Percentiles rank a stretch among this genome's conserved stretches.
Conservation (phyloP, 2,888 invertebrate genomes). For the Agrilus mali region DNA sequence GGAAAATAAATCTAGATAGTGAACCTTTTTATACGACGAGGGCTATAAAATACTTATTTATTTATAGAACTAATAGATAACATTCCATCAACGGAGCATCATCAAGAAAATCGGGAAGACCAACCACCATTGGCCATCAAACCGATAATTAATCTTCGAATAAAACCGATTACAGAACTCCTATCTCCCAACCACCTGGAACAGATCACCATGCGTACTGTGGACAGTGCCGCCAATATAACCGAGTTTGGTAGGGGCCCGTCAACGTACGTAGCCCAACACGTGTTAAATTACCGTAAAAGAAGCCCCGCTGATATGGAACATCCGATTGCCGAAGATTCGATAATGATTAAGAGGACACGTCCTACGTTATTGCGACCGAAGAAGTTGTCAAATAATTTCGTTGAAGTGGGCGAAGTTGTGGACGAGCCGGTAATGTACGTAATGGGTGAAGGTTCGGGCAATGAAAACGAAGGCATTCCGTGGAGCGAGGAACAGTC, state of each 20-base stretch:
- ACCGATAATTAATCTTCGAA: conserved; percentile 6
- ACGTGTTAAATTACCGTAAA: too few species aligned
- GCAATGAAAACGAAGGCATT: conserved; percentile 40
- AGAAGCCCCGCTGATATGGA: too few species aligned
- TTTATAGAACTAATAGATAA: too few species aligned
- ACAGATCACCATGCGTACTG: too few species aligned
- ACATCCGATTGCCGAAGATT: too few species aligned
- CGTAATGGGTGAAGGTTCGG: conserved; percentile 43
- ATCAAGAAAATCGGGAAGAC: conserved; percentile 2
- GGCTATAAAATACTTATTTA: too few species aligned
- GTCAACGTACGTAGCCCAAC: too few species aligned
- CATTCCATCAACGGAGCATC: not conserved
- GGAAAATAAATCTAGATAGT: too few species aligned
- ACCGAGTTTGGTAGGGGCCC: too few species aligned
- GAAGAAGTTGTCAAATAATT: conserved; percentile 13
- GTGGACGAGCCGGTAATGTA: conserved; percentile 63
- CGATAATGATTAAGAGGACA: not conserved
- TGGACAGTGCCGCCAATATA: too few species aligned
- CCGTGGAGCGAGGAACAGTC: conserved; percentile 3
- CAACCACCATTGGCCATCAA: not conserved
- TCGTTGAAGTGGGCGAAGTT: conserved; percentile 14
- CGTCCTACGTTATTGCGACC: conserved; percentile 18
- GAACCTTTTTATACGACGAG: too few species aligned
- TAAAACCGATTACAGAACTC: conserved; percentile 8
- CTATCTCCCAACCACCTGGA: not conserved